These are phyloP conservation scores for Probaryconus sp. DNA, from an alignment of 1,140 invertebrate species.

Conservation along the genomic window DNA sequence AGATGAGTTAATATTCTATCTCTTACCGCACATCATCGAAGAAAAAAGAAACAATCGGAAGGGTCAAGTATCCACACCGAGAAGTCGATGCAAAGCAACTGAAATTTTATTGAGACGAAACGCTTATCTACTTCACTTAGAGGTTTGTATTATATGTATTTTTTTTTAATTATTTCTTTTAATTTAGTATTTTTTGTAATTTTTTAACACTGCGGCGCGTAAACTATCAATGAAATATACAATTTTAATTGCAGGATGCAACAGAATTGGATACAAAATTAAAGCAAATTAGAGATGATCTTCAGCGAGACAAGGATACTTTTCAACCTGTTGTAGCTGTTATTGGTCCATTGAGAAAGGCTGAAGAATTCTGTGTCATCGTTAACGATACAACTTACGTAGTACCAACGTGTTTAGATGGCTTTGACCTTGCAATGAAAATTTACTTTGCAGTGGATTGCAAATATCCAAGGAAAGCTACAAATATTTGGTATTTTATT, in stretches of 20 bases:
- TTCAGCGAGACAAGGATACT: constrained; percentile 2
- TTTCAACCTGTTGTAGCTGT: constrained; percentile 9
- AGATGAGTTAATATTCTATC: constrained; percentile 20
- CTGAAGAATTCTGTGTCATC: constrained; percentile 2
- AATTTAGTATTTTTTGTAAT: neutral
- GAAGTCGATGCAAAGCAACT: neutral
- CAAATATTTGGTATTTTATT: constrained; percentile 1
- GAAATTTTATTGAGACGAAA: neutral
- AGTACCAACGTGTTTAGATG: neutral
- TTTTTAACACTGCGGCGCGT: too few species aligned
- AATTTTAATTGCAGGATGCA: too few species aligned
- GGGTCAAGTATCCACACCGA: neutral
- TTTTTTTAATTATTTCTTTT: neutral
- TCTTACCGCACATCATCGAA: constrained; percentile 4
- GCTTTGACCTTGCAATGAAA: neutral
- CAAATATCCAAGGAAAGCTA: too few species aligned
- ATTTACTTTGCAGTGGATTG: too few species aligned
- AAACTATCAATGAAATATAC: too few species aligned
- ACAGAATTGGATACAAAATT: neutral
- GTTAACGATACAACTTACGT: constrained; percentile 15
- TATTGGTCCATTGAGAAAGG: neutral
- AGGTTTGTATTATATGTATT: too few species aligned
- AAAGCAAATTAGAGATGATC: neutral
- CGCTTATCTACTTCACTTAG: too few species aligned
- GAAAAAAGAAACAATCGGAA: constrained; percentile 5